phyloP scores from a whole-genome alignment of 2,888 invertebrate species.

The Eupsilia transversa region DNA sequence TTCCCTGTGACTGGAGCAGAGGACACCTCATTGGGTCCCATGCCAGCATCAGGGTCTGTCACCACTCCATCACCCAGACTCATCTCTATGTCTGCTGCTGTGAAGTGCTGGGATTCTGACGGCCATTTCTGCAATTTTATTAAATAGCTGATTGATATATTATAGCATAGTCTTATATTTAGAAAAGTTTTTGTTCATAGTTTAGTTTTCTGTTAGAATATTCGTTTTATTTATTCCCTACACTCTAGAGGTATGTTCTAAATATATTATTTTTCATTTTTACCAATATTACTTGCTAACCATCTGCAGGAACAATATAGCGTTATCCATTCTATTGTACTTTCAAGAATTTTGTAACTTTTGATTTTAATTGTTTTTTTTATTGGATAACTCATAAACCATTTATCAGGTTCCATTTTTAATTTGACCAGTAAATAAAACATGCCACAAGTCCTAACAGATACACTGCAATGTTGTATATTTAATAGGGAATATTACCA shows the following conservation, averaged over 20 bases:
- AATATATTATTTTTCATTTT: neutral
- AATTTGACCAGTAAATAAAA: neutral
- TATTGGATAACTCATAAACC: neutral
- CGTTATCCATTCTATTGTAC: neutral
- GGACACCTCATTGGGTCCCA: slow-evolving; percentile 78
- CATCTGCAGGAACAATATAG: neutral
- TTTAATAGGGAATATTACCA: slow-evolving; percentile 65
- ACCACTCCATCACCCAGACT: slow-evolving; percentile 71
- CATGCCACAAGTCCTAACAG: neutral
- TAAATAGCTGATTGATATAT: neutral
- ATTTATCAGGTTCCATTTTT: neutral
- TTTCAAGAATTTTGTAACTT: neutral
- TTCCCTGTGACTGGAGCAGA: slow-evolving; percentile 74
- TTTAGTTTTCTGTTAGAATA: neutral
- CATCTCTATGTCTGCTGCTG: slow-evolving; percentile 74
- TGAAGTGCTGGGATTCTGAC: slow-evolving; percentile 74
- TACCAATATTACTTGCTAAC: neutral
- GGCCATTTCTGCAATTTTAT: slow-evolving; percentile 75
- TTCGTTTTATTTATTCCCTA: neutral
- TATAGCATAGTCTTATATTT: neutral
- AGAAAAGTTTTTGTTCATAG: neutral
- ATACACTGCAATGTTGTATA: neutral
- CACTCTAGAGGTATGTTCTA: neutral
- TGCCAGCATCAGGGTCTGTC: slow-evolving; percentile 71
- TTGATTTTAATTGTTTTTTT: neutral